These are phyloP conservation scores for Heliconius erato DNA, from an alignment of 2,888 invertebrate species.

Conservation along the genomic window DNA sequence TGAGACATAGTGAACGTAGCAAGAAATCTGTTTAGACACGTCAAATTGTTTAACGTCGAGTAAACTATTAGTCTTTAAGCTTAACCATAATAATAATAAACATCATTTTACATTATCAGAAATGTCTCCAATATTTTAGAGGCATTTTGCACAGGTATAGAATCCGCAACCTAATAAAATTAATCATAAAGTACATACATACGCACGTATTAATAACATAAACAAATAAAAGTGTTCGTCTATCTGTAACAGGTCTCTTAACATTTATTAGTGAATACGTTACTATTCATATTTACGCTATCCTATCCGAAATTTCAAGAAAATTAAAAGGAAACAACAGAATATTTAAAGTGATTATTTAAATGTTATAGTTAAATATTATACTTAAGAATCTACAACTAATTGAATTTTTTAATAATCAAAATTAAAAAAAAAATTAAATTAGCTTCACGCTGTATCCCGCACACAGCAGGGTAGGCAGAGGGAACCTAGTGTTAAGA, in stretches of 20 bases:
- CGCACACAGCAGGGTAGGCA: too few relatives aligned
- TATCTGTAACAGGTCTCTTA: conserved; percentile 11
- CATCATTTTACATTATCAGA: neutral
- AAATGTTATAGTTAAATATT: too few relatives aligned
- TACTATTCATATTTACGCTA: neutral
- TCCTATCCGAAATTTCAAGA: too few relatives aligned
- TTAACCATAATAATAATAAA: neutral
- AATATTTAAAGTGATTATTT: too few relatives aligned
- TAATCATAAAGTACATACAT: neutral
- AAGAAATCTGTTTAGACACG: too few relatives aligned
- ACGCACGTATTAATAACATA: neutral
- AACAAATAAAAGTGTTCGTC: neutral
- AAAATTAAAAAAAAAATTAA: too few relatives aligned
- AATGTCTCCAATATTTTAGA: neutral
- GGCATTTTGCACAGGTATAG: neutral
- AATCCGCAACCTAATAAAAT: neutral
- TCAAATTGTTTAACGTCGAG: too few relatives aligned
- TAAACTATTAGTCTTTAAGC: neutral
- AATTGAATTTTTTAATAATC: too few relatives aligned
- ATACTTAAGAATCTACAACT: too few relatives aligned
- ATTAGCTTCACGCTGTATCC: too few relatives aligned
- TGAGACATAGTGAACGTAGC: too few relatives aligned
- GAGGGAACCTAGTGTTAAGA: too few relatives aligned
- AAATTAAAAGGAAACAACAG: neutral
- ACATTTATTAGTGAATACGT: neutral